A percentile compares a stretch with the other conserved stretches of the same genome.
These are phyloP conservation scores for Myathropa florea DNA, from an alignment of 2,888 invertebrate genomes.

Conservation along the genomic window DNA sequence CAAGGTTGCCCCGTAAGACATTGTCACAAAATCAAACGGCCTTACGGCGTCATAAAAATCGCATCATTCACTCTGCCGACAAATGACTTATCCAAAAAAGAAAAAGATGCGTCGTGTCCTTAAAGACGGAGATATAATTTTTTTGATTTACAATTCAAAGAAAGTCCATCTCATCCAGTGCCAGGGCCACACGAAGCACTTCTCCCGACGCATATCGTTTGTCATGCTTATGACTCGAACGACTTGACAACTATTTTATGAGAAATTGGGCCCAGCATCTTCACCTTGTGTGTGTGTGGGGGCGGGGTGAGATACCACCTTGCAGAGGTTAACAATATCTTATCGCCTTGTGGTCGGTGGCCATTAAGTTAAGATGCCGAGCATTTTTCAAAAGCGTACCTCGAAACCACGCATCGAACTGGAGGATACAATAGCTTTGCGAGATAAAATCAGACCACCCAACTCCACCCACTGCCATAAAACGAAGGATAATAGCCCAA, in stretches of 20 bases:
- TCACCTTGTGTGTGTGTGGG: not conserved
- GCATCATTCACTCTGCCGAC: not conserved
- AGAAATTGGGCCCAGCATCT: slow-evolving; percentile 16
- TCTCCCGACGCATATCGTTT: not conserved
- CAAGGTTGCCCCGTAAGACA: not conserved
- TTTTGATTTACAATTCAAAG: not conserved
- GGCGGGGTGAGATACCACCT: not conserved
- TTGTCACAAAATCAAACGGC: not conserved
- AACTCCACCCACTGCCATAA: slow-evolving; percentile 5
- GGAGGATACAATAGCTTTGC: slow-evolving; percentile 15
- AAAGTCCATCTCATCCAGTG: not conserved
- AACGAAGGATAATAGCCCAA: slow-evolving; percentile 40
- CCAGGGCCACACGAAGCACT: not conserved
- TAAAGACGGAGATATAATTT: no score
- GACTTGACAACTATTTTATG: slow-evolving; percentile 43
- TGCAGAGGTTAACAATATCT: slow-evolving; percentile 24
- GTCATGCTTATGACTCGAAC: not conserved
- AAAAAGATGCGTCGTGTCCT: no score
- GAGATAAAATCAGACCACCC: slow-evolving; percentile 13
- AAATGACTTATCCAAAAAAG: not conserved
- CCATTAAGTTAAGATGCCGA: slow-evolving; percentile 44
- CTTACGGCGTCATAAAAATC: not conserved
- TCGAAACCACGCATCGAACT: slow-evolving; percentile 24
- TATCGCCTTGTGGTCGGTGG: slow-evolving; percentile 28
- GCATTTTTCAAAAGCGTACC: slow-evolving; percentile 23